A percentile compares a stretch with the other conserved stretches of the same genome.
These are phyloP conservation scores for Leuctra nigra DNA, from an alignment of 2,888 invertebrate genomes.

Conservation along the genomic window DNA sequence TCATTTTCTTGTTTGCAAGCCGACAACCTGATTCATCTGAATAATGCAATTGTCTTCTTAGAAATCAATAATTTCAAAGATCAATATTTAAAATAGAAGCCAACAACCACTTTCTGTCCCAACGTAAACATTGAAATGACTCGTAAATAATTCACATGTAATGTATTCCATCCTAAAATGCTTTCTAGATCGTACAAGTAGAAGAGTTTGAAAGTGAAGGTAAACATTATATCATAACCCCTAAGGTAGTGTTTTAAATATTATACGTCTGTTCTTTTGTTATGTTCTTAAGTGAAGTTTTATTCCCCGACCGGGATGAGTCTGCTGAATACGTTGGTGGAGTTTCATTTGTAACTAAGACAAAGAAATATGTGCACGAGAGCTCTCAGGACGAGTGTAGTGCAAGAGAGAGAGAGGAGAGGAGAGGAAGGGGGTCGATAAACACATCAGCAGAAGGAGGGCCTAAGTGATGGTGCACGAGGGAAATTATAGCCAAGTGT, in stretches of 20 bases:
- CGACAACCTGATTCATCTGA: no score
- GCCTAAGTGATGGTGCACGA: slow-evolving; percentile 17
- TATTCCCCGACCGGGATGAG: slow-evolving; percentile 8
- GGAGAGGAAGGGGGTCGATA: slow-evolving; percentile 8
- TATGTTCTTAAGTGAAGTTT: slow-evolving; percentile 11
- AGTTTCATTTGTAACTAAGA: slow-evolving; percentile 8
- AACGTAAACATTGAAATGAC: no score
- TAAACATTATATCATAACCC: neutral
- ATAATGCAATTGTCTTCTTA: no score
- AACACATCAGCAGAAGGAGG: slow-evolving; percentile 17
- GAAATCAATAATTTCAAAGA: no score
- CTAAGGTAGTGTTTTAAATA: neutral
- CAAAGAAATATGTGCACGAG: slow-evolving; percentile 11
- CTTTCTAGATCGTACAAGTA: no score
- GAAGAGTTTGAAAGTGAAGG: neutral
- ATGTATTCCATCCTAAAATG: no score
- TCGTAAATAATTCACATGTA: no score
- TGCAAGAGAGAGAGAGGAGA: neutral
- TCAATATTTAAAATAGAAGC: no score
- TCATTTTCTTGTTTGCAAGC: no score
- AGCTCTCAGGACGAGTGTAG: neutral
- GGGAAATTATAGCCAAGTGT: slow-evolving; percentile 19
- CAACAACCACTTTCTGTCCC: no score
- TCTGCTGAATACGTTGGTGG: neutral
- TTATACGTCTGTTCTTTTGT: slow-evolving; percentile 1